A percentile compares a stretch with the other conserved stretches of the same genome.
phyloP scores from a whole-genome alignment of 2,113 vertebrate species.

The Okapia johnstoni region DNA sequence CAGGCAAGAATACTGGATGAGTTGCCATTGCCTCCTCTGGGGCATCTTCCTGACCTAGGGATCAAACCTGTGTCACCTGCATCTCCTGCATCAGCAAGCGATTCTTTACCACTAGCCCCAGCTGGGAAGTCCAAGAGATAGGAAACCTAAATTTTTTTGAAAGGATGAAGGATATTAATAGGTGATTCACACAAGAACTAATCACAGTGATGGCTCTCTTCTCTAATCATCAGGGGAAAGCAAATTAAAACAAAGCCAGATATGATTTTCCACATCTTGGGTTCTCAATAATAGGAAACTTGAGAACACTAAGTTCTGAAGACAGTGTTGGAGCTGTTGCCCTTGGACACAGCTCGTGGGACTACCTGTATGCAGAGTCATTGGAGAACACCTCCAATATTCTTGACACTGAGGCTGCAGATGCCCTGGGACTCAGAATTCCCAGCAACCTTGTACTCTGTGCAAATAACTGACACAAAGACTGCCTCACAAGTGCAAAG shows the following conservation, averaged over 20 bases:
- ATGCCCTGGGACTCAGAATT: not conserved
- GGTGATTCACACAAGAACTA: not conserved
- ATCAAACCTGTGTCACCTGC: not conserved
- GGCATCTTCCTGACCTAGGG: not conserved
- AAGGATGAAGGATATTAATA: not conserved
- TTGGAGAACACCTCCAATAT: not conserved
- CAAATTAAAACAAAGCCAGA: not conserved
- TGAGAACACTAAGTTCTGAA: not conserved
- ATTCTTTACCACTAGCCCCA: not conserved
- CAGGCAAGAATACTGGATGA: not conserved
- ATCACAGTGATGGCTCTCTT: not conserved
- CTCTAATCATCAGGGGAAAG: not conserved
- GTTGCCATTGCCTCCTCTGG: not conserved
- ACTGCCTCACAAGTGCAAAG: not conserved
- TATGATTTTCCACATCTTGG: too few relatives aligned
- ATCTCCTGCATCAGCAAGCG: not conserved
- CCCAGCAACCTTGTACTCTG: not conserved
- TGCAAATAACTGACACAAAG: not conserved
- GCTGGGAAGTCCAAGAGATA: not conserved
- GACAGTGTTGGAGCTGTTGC: not conserved
- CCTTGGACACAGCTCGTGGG: too few relatives aligned
- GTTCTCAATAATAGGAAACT: not conserved
- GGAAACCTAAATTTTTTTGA: not conserved
- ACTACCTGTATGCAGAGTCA: rapidly evolving
- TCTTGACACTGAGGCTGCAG: not conserved